Percentiles rank a stretch among this genome's conserved stretches.
Evolutionary conservation across 2,113 vertebrate species (phyloP).

Genomic region (Anarrhichthys ocellatus): DNA sequence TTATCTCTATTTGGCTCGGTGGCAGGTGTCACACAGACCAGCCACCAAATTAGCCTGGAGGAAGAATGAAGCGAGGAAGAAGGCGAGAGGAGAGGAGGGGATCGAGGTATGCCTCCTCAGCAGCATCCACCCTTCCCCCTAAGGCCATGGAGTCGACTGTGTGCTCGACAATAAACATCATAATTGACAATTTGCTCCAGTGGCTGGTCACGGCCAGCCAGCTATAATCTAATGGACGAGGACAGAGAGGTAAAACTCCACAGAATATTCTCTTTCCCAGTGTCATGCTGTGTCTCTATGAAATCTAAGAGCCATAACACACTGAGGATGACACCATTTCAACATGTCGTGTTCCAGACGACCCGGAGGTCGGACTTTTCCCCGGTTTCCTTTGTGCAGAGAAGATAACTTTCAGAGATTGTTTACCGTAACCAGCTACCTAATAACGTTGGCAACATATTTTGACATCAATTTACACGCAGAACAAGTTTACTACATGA

Average conservation of each 20-base stretch:
- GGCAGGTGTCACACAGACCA: slow-evolving; percentile 77
- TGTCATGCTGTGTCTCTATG: slow-evolving; percentile 1
- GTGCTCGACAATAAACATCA: slow-evolving; percentile 75
- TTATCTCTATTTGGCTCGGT: slow-evolving; percentile 70
- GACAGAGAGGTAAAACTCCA: slow-evolving; percentile 40
- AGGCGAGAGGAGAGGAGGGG: slow-evolving; percentile 5
- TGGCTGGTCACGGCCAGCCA: slow-evolving; percentile 63
- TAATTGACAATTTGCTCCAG: slow-evolving; percentile 80
- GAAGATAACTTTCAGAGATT: not conserved
- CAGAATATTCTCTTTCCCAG: slow-evolving; percentile 6
- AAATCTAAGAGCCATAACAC: not conserved
- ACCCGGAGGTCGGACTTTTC: not conserved
- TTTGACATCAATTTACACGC: too few species aligned
- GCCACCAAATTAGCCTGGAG: slow-evolving; percentile 74
- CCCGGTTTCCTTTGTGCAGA: not conserved
- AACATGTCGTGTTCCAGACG: not conserved
- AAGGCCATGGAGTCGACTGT: slow-evolving; percentile 53
- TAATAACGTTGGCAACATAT: not conserved
- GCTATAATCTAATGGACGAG: slow-evolving; percentile 70
- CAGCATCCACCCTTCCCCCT: slow-evolving; percentile 23
- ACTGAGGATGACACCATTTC: not conserved
- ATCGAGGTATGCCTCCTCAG: slow-evolving; percentile 28
- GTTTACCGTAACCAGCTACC: not conserved
- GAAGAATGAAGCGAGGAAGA: slow-evolving; percentile 46
- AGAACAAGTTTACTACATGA: not conserved